A percentile compares a stretch with the other conserved stretches of the same genome.
Evolutionary conservation across 2,797 vertebrate species (phyloP).

Genomic region (Emydoidea blandingii): DNA sequence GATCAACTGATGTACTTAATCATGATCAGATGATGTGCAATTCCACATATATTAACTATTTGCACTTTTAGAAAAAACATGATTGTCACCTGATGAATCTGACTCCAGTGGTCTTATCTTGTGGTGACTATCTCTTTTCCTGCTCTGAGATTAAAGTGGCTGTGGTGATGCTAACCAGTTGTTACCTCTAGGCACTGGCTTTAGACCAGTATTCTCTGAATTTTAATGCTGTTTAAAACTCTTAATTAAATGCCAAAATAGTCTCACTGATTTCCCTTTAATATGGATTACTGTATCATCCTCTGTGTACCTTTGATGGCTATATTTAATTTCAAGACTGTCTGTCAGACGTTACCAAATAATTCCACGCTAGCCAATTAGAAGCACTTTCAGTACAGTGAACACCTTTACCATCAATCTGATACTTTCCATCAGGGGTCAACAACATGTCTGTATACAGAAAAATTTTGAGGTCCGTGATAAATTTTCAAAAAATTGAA

Average conservation of each 20-base stretch:
- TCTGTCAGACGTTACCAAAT: background rate
- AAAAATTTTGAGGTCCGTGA: no score
- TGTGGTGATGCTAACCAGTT: background rate
- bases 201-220: background rate
- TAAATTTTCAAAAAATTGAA: no score
- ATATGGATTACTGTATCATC: background rate
- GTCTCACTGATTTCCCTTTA: fast-evolving
- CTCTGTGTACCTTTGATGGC: background rate
- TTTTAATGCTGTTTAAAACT: slow-evolving; percentile 31
- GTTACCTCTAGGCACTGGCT: background rate
- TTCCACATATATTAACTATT: slow-evolving; percentile 24
- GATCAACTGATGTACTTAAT: background rate
- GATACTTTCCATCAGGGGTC: background rate
- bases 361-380: background rate
- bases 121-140: background rate
- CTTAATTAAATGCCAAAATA: background rate
- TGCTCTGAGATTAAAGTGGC: background rate
- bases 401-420: background rate
- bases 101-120: background rate
- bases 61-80: background rate
- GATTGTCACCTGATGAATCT: background rate
- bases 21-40: background rate
- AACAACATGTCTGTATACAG: no score
- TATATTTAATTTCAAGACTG: background rate
- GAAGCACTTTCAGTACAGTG: background rate